These are phyloP conservation scores for Belonocnema kinseyi DNA, from an alignment of 1,140 invertebrate genomes.

Conservation along the genomic window DNA sequence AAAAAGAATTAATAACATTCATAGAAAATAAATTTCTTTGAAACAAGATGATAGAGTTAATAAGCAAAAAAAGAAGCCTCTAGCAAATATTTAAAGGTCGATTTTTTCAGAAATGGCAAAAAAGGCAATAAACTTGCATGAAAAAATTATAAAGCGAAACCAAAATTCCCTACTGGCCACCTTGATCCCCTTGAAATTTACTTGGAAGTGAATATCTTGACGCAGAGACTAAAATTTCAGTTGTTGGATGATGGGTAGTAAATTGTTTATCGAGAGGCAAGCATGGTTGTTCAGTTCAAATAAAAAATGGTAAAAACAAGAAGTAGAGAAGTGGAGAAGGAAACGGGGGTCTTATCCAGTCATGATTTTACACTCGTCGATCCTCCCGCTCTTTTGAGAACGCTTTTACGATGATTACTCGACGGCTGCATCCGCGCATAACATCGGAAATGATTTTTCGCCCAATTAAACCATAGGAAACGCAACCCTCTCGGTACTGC, in stretches of 20 bases:
- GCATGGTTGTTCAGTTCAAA: slow-evolving; percentile 3
- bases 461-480: slow-evolving; percentile 75
- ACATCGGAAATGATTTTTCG: slow-evolving; percentile 75
- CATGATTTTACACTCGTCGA: slow-evolving; percentile 35
- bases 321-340: slow-evolving; percentile 4
- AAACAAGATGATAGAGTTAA: too few relatives aligned
- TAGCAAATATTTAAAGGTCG: too few relatives aligned
- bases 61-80: too few relatives aligned
- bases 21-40: too few relatives aligned
- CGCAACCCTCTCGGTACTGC: slow-evolving; percentile 59
- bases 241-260: not conserved
- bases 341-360: not conserved
- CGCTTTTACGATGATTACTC: slow-evolving; percentile 74
- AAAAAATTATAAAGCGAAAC: too few relatives aligned
- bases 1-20: too few relatives aligned
- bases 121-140: too few relatives aligned
- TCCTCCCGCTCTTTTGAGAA: slow-evolving; percentile 56
- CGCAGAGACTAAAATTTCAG: slow-evolving; percentile 1
- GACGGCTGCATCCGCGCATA: slow-evolving; percentile 69
- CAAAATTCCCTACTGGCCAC: too few relatives aligned
- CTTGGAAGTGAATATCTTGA: not conserved
- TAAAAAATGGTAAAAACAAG: slow-evolving; percentile 6
- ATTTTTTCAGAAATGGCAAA: too few relatives aligned
- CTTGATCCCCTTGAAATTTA: too few relatives aligned
- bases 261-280: slow-evolving; percentile 20